These are phyloP conservation scores for Argentina silus DNA, from an alignment of 2,797 vertebrate species.

Conservation along the genomic window DNA sequence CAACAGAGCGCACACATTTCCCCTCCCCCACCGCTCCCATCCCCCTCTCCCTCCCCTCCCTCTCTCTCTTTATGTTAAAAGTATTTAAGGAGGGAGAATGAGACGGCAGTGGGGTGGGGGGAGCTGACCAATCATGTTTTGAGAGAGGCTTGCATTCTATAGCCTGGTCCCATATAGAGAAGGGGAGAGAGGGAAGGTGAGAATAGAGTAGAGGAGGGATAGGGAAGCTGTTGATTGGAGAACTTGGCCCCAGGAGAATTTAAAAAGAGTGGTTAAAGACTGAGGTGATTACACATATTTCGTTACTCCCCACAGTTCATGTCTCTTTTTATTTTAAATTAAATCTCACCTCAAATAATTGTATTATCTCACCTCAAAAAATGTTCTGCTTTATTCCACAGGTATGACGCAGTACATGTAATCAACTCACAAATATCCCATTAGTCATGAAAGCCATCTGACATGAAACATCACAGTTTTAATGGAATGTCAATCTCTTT, in stretches of 20 bases:
- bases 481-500: background rate
- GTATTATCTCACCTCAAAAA: slow-evolving; percentile 4
- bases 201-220: slow-evolving; percentile 13
- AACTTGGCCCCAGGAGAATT: slow-evolving; percentile 50
- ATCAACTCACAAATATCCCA: background rate
- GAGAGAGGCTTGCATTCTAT: slow-evolving; percentile 53
- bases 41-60: slow-evolving; percentile 35
- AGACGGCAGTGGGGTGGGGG: slow-evolving; percentile 57
- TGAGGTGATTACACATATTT: slow-evolving; percentile 40
- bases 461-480: background rate
- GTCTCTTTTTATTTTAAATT: no score
- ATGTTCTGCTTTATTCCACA: background rate
- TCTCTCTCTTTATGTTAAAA: slow-evolving; percentile 80
- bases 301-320: no score
- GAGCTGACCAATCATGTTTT: slow-evolving; percentile 69
- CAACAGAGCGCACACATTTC: slow-evolving; percentile 73
- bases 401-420: background rate
- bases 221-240: slow-evolving; percentile 41
- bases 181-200: slow-evolving; percentile 21
- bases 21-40: slow-evolving; percentile 78
- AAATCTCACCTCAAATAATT: background rate
- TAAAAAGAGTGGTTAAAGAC: slow-evolving; percentile 23
- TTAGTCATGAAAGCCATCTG: background rate
- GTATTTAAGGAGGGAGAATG: slow-evolving; percentile 75
- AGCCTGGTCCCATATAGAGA: slow-evolving; percentile 36